A percentile compares a stretch with the other conserved stretches of the same genome.
These are phyloP conservation scores for Alosa sapidissima DNA, from an alignment of 2,797 vertebrate species.

Conservation along the genomic window DNA sequence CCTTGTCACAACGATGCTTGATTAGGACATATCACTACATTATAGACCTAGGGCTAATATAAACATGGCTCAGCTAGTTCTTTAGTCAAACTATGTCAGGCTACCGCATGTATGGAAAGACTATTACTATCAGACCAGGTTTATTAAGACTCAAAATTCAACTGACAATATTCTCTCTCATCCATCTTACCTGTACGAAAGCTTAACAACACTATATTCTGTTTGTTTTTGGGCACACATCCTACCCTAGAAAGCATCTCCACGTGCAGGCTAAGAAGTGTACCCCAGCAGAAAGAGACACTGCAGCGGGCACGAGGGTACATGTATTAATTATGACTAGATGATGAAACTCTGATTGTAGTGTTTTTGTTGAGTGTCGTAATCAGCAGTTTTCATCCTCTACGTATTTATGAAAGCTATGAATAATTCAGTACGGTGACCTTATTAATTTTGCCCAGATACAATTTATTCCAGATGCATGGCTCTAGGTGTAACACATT, in stretches of 20 bases:
- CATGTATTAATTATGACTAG: neutral
- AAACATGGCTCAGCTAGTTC: neutral
- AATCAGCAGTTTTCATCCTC: constrained; percentile 31
- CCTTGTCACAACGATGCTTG: neutral
- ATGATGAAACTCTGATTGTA: constrained; percentile 1
- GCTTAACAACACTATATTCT: neutral
- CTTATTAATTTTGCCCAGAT: constrained; percentile 50
- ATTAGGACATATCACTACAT: neutral
- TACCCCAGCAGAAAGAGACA: neutral
- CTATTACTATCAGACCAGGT: neutral
- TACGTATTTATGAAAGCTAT: constrained; percentile 52
- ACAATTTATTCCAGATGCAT: constrained; percentile 35
- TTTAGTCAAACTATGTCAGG: neutral
- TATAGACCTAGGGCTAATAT: neutral
- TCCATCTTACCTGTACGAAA: neutral
- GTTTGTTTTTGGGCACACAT: neutral
- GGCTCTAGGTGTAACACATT: constrained; percentile 9
- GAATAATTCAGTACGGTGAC: constrained; percentile 53
- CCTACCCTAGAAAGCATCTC: neutral
- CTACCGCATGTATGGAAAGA: neutral
- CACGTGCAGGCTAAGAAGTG: neutral
- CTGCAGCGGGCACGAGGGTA: neutral
- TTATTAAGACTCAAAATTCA: neutral
- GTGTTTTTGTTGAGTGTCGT: neutral
- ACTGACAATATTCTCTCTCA: neutral